Evolutionary conservation across 2,113 vertebrate species (phyloP).

Genomic region (Trichomycterus rosablanca): DNA sequence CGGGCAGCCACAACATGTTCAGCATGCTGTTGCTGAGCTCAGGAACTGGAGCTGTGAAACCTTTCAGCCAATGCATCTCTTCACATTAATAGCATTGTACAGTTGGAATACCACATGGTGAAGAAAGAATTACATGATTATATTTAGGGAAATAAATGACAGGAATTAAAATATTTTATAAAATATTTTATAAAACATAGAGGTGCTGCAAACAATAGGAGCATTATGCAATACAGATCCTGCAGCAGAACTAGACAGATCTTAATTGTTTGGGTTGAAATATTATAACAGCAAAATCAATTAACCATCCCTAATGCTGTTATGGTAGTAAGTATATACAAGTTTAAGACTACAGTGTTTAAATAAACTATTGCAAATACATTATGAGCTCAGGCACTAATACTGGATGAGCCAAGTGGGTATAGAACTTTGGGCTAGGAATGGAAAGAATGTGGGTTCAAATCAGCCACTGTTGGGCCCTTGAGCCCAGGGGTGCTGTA

Average conservation of each 20-base stretch:
- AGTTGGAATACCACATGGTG: not conserved
- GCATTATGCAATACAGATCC: not conserved
- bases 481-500: too few relatives aligned
- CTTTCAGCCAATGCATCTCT: not conserved
- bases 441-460: too few relatives aligned
- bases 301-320: conserved; percentile 48
- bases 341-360: too few relatives aligned
- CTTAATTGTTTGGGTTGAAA: conserved; percentile 50
- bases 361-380: too few relatives aligned
- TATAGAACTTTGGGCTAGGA: too few relatives aligned
- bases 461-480: too few relatives aligned
- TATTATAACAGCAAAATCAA: conserved; percentile 50
- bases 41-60: not conserved
- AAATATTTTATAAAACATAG: too few relatives aligned
- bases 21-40: not conserved
- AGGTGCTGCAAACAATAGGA: too few relatives aligned
- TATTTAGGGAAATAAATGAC: not conserved
- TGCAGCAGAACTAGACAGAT: conserved; percentile 40
- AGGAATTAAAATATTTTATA: not conserved
- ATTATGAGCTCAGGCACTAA: too few relatives aligned
- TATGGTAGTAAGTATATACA: too few relatives aligned
- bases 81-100: not conserved
- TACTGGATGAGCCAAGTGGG: too few relatives aligned
- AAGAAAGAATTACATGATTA: not conserved
- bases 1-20: conserved; percentile 1